Evolutionary conservation across 2,888 invertebrate species (phyloP), one percentile per base, ranked within the genome.

Genomic region (Chromoteleia sp.): DNA sequence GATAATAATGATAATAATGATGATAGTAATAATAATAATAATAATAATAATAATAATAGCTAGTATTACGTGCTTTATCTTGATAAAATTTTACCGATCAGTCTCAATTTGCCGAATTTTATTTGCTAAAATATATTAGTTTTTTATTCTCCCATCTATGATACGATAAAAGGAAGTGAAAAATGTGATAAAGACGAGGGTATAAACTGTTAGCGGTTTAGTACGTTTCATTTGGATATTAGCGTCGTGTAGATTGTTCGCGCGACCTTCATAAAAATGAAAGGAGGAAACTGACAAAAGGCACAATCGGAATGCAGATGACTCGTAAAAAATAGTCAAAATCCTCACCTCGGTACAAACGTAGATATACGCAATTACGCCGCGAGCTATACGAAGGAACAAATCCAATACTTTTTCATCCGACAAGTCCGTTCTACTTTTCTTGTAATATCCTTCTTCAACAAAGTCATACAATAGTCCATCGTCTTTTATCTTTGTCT

Each of bases 331-430:
- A 61, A 56, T 67, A 59, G 39, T 59, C 76, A 29, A 76, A 76
- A 76, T 81, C 39, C 45, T 77, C 52, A 48, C 76, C 43, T 58
- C 63, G 68, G 36, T 52, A 39, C 43, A 76, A 59, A 48, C 59
- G 19, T 39, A 54, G 56, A 58, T 71, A 70, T 73, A 63, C 43
- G 71, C 74, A 73, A 81, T 77, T 77, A 50, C 68, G 71, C 76
- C 67, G 33, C 59, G 41, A 68, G 81, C 75, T 17, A 68, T 56
- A 56, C 39, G 71, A 67, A 48, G 43, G 54, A 73, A 48, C 68
- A 79, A 83, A 83, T 81, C 68, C 81, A 78, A 73, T 73, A 68
- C 78, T 75, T 80, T 83, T 79, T 81, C 81, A 83, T 81, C 68
- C 71, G 41, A 33, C 71, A 36, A 65, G 76, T 73, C 59, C 56